Evolutionary conservation across 2,113 vertebrate genomes (phyloP).

Genomic region (Cnemophilus loriae): DNA sequence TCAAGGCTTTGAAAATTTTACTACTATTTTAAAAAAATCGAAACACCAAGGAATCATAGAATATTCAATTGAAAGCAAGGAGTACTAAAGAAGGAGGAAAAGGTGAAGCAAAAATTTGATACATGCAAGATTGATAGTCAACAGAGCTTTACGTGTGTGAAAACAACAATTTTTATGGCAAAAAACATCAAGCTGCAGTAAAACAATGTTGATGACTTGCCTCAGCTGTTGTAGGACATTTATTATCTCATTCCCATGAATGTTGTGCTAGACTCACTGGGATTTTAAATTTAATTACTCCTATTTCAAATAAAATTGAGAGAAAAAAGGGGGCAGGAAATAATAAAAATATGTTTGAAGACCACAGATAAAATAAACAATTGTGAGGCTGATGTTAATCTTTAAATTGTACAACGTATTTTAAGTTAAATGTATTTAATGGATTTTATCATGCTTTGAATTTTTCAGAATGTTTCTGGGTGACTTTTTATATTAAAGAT

Average conservation of each 20-base stretch:
- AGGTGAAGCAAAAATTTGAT: neutral
- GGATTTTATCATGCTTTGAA: neutral
- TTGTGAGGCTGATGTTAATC: neutral
- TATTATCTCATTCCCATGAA: neutral
- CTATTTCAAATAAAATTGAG: neutral
- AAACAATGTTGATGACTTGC: neutral
- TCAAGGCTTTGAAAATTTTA: neutral
- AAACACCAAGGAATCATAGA: neutral
- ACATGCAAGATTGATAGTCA: neutral
- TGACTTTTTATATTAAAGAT: neutral
- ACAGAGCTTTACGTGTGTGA: neutral
- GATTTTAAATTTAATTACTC: conserved; percentile 35
- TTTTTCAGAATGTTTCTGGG: neutral
- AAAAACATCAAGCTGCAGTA: neutral
- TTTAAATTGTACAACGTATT: neutral
- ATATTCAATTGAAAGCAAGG: neutral
- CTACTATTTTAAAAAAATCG: neutral
- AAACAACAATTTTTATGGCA: neutral
- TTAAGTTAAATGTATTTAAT: neutral
- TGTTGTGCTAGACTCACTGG: neutral
- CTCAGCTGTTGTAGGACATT: neutral
- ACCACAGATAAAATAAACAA: neutral
- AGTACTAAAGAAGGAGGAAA: neutral
- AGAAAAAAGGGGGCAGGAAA: neutral
- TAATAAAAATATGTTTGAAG: neutral